Evolutionary conservation across 2,888 invertebrate species (phyloP).

Genomic region (Acronicta leporina): DNA sequence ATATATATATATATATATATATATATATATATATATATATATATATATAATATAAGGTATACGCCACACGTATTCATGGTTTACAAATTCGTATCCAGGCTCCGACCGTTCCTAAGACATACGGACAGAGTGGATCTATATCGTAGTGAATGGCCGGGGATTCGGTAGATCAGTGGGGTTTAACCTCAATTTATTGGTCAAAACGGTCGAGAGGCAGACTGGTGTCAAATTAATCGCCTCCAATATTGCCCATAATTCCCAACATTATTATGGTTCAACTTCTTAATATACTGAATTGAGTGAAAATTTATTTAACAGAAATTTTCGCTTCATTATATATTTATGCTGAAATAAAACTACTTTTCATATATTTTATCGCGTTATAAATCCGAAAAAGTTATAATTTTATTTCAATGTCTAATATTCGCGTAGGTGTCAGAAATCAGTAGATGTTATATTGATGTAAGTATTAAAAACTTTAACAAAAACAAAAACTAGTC

Average conservation of each 20-base stretch:
- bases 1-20: too few species aligned
- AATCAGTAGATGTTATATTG: too few species aligned
- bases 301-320: conserved; percentile 5
- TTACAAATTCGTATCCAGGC: conserved; percentile 23
- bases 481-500: too few species aligned
- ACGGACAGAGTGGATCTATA: conserved; percentile 40
- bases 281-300: conserved; percentile 29
- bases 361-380: too few species aligned
- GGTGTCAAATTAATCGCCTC: conserved; percentile 49
- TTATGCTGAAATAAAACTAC: not conserved
- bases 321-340: not conserved
- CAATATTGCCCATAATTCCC: conserved; percentile 49
- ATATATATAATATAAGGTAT: not conserved
- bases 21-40: too few species aligned
- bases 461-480: too few species aligned
- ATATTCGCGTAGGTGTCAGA: too few species aligned
- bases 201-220: conserved; percentile 45
- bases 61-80: conserved; percentile 17
- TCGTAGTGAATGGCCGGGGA: conserved; percentile 42
- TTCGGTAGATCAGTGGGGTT: conserved; percentile 48
- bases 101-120: conserved; percentile 35
- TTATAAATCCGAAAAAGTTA: too few species aligned
- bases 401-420: too few species aligned
- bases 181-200: conserved; percentile 52
- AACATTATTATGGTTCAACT: conserved; percentile 33